phyloP scores from a whole-genome alignment of 2,888 invertebrate species.

The Folsomia candida region DNA sequence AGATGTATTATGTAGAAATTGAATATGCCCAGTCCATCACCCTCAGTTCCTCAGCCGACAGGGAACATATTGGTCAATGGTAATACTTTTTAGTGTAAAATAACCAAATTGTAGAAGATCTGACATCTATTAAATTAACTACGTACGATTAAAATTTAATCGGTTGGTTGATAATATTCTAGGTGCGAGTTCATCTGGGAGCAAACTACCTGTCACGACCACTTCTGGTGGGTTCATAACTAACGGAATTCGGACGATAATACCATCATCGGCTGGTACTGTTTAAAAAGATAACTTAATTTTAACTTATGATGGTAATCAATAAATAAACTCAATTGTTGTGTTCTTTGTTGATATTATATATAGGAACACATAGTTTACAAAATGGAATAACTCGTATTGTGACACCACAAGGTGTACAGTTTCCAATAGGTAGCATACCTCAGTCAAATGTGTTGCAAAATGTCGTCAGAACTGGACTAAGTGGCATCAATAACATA shows the following conservation, averaged over 20 bases:
- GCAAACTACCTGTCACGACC: background rate
- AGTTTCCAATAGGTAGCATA: background rate
- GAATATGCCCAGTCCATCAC: background rate
- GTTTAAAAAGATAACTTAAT: background rate
- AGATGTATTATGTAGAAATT: background rate
- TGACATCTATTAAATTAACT: background rate
- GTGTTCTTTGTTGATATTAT: no score
- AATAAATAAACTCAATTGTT: no score
- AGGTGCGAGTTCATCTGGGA: background rate
- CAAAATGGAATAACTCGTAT: background rate
- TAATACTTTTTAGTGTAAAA: background rate
- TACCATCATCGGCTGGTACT: background rate
- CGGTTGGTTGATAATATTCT: background rate
- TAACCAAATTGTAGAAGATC: background rate
- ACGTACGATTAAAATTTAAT: background rate
- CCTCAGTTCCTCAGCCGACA: background rate
- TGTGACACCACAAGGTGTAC: background rate
- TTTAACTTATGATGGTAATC: background rate
- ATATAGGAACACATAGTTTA: no score
- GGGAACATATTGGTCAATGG: background rate
- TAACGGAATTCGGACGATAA: background rate
- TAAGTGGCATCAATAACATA: constrained; percentile 4
- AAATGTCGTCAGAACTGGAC: background rate
- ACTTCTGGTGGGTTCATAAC: background rate
- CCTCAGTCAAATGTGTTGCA: background rate